Evolutionary conservation across 1,140 invertebrate species (phyloP), one percentile per base, ranked within the genome.

Genomic region (Caerostris extrusa): DNA sequence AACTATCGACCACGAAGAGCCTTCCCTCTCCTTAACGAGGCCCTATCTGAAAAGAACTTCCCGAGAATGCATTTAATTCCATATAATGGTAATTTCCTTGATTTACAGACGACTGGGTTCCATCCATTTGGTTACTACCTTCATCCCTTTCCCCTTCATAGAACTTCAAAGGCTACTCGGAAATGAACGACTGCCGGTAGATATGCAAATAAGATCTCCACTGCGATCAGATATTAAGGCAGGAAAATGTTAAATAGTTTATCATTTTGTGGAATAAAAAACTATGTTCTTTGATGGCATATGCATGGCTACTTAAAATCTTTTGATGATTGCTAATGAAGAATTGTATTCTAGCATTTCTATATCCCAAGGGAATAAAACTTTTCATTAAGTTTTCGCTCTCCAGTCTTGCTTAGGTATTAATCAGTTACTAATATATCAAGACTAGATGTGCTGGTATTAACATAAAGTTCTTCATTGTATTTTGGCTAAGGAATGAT

Each of bases 1-100:
- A 60, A 60, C n/a, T 60, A 58, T 85, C 83, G n/a, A 19, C 83
- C 83, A 85, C 56, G 8, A 85, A 85, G 83, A 85, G 83, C 56
- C 57, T 58, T 58, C 56, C 56, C 57, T 50, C 8, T 60, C 19
- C 56, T 60, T 85, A 58, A 60, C 19, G 83, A 85, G 55, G 19
- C 57, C 7, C 34, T 50, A 60, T n/a, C 83, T 85, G 83, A 85
- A 57, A 85, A 85, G 83, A 85, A 58, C 56, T 58, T 57, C 83
- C 7, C 55, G 14, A 58, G 83, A 85, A 60, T 17, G 56, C 83
- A 85, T 85, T 85, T 85, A 85, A 85, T 85, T 58, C 55, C 83
- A 60, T 58, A 60, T 85, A 85, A 85, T 85, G 57, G 57, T 60
- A 85, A 85, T 60, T 85, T 60, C 83, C 14, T 7, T 17, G 56